Evolutionary conservation across 2,797 vertebrate genomes (phyloP).

Genomic region (Megalops cyprinoides): DNA sequence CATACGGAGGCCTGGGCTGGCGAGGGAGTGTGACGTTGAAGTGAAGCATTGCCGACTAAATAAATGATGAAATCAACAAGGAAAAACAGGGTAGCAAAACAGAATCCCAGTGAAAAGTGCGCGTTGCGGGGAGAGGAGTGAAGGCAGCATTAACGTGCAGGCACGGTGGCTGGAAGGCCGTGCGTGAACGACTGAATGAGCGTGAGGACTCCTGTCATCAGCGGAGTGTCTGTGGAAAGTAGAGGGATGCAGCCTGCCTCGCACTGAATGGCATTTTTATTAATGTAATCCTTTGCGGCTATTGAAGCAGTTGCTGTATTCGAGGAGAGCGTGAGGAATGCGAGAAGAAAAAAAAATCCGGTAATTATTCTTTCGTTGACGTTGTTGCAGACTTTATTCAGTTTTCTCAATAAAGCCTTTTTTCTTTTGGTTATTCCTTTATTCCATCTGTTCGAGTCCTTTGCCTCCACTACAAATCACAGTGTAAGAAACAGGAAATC

Average conservation of each 20-base stretch:
- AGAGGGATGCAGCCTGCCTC: conserved; percentile 69
- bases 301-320: conserved; percentile 71
- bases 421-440: conserved; percentile 21
- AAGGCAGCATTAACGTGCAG: conserved; percentile 62
- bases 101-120: conserved; percentile 28
- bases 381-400: conserved; percentile 32
- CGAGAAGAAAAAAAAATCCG: conserved; percentile 51
- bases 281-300: conserved; percentile 73
- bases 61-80: conserved; percentile 51
- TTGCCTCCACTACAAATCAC: conserved; percentile 58
- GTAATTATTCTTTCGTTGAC: conserved; percentile 31
- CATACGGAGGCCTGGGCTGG: conserved; percentile 63
- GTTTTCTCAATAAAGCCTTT: not conserved
- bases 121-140: conserved; percentile 24
- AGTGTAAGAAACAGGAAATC: conserved; percentile 62
- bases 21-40: conserved; percentile 54
- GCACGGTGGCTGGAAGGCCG: conserved; percentile 67
- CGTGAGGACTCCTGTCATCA: conserved; percentile 72
- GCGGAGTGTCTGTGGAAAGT: conserved; percentile 67
- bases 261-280: conserved; percentile 70
- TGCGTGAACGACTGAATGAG: conserved; percentile 66
- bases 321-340: conserved; percentile 66
- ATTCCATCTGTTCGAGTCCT: conserved; percentile 46
- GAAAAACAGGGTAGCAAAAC: conserved; percentile 41
- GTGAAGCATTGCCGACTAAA: conserved; percentile 72